Evolutionary conservation across 2,113 vertebrate genomes (phyloP).

Genomic region (Chamaetylas fuelleborni): DNA sequence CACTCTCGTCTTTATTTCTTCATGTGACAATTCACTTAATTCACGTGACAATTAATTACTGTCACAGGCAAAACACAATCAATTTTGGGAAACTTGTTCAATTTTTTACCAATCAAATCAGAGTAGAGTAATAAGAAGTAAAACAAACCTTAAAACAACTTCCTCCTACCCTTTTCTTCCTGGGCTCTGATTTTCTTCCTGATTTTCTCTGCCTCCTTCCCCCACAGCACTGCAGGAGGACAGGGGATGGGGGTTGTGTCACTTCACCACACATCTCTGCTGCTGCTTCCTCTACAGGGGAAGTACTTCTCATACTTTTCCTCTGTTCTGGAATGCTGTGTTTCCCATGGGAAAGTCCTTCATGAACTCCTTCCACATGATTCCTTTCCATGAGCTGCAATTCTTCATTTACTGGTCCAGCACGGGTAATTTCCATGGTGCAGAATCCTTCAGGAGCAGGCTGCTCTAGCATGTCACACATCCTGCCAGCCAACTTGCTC

Average conservation of each 20-base stretch:
- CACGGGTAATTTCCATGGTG: fast-evolving
- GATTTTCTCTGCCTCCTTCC: not conserved
- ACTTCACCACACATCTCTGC: not conserved
- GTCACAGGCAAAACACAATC: not conserved
- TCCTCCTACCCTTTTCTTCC: not conserved
- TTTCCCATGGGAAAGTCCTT: not conserved
- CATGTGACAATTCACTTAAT: not conserved
- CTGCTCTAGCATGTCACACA: not conserved
- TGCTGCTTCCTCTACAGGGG: not conserved
- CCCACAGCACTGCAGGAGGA: fast-evolving
- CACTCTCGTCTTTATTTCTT: not conserved
- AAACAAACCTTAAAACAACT: not conserved
- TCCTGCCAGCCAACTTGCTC: not conserved
- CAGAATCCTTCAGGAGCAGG: not conserved
- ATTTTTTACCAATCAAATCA: not conserved
- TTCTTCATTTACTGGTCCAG: not conserved
- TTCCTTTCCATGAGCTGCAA: not conserved
- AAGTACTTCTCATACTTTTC: not conserved
- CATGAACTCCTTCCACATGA: not conserved
- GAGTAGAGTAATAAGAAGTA: not conserved
- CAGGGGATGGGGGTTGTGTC: not conserved
- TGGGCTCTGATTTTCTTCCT: not conserved
- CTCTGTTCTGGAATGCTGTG: not conserved
- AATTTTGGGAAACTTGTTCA: not conserved
- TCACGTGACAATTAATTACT: not conserved